Conservation (phyloP, 2,797 vertebrate genomes). For the Macropus fuliginosus region DNA sequence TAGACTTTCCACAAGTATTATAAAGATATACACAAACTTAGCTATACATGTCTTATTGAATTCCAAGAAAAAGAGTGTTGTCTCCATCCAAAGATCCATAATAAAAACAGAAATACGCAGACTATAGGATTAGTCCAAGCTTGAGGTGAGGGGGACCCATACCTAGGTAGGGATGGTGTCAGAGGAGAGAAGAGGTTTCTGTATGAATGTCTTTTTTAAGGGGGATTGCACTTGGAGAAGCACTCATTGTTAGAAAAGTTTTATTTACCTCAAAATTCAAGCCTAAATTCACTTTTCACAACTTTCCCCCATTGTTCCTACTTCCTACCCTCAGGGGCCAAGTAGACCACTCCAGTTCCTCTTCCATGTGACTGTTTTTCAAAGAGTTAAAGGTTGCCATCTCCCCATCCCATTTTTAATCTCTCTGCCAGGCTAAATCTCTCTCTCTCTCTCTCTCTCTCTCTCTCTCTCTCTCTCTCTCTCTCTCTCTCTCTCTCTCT, state of each 20-base stretch:
- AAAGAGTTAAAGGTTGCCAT: too few relatives aligned
- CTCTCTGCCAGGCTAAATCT: too few relatives aligned
- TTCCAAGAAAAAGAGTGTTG: not conserved
- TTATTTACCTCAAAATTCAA: too few relatives aligned
- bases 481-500: too few relatives aligned
- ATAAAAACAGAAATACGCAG: not conserved
- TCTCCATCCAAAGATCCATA: not conserved
- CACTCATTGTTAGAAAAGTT: not conserved
- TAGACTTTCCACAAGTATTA: not conserved
- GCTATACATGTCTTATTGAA: not conserved
- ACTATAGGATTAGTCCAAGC: not conserved
- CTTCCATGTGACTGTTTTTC: too few relatives aligned
- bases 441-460: too few relatives aligned
- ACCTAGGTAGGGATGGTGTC: not conserved
- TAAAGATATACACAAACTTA: not conserved
- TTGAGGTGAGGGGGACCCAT: not conserved
- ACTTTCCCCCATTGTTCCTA: too few relatives aligned
- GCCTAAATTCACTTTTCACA: too few relatives aligned
- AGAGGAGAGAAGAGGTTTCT: not conserved
- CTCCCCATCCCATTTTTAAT: too few relatives aligned
- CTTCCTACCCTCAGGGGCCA: too few relatives aligned
- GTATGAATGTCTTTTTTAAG: not conserved
- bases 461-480: too few relatives aligned
- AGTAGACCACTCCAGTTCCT: too few relatives aligned
- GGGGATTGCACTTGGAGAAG: not conserved